Conservation (phyloP, 2,797 vertebrate genomes). For the Nasua narica region DNA sequence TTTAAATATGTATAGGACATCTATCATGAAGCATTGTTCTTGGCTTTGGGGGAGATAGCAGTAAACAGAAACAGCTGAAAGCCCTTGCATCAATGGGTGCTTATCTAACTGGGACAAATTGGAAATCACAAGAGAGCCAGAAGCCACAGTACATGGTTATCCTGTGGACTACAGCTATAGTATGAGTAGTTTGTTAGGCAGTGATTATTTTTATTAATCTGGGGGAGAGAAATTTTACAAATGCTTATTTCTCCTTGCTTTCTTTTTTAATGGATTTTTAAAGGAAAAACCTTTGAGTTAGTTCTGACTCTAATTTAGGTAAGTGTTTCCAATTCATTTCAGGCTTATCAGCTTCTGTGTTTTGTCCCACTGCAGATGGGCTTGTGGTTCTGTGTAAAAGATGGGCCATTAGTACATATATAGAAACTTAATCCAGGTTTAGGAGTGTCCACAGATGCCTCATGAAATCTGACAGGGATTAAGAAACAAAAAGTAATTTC, state of each 20-base stretch:
- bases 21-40: background rate
- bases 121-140: background rate
- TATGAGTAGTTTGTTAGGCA: background rate
- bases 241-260: background rate
- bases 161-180: background rate
- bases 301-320: background rate
- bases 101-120: background rate
- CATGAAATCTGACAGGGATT: constrained; percentile 46
- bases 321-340: background rate
- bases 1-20: background rate
- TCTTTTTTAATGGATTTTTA: background rate
- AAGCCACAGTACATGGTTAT: too few species aligned
- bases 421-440: constrained; percentile 73
- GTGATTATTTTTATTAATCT: background rate
- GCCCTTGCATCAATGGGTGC: fast-evolving
- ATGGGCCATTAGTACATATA: constrained; percentile 44
- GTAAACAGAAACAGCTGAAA: background rate
- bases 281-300: background rate
- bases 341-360: constrained; percentile 53
- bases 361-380: constrained; percentile 28
- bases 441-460: constrained; percentile 74
- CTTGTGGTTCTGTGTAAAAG: constrained; percentile 71
- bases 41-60: background rate
- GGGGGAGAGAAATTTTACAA: background rate
- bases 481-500: background rate